phyloP scores from a whole-genome alignment of 1,140 invertebrate species.

The Chrysopa pallens region DNA sequence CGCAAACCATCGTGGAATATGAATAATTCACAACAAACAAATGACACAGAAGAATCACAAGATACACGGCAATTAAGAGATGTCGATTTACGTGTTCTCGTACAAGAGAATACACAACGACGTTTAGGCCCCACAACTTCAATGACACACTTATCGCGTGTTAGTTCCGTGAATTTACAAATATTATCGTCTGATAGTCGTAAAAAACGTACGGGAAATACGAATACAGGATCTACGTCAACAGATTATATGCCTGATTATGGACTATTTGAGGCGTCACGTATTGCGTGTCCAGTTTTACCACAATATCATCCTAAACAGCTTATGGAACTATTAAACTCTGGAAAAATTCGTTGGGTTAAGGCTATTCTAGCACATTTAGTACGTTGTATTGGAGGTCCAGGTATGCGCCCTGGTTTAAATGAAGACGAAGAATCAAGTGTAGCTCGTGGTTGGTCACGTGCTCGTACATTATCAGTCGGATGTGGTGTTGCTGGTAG shows the following conservation, averaged over 20 bases:
- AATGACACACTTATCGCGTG: slow-evolving; percentile 60
- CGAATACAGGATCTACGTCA: slow-evolving; percentile 27
- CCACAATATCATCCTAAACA: slow-evolving; percentile 99
- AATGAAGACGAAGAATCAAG: slow-evolving; percentile 40
- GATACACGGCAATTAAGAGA: slow-evolving; percentile 62
- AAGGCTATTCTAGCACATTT: slow-evolving; percentile 95
- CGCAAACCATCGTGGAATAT: slow-evolving; percentile 25
- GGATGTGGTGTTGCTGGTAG: slow-evolving; percentile 49
- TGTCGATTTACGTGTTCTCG: slow-evolving; percentile 55
- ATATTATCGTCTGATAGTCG: slow-evolving; percentile 50
- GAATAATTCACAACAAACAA: slow-evolving; percentile 11
- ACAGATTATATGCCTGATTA: slow-evolving; percentile 75
- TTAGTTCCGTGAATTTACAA: slow-evolving; percentile 66
- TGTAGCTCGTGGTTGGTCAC: slow-evolving; percentile 50
- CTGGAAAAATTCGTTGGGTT: slow-evolving; percentile 93
- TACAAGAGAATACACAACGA: slow-evolving; percentile 47
- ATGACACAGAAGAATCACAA: slow-evolving; percentile 40
- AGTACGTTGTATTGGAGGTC: slow-evolving; percentile 61
- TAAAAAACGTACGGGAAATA: slow-evolving; percentile 40
- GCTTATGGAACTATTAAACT: slow-evolving; percentile 95
- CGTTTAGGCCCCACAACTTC: slow-evolving; percentile 51
- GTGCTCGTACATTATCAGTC: slow-evolving; percentile 73
- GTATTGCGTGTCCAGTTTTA: slow-evolving; percentile 90
- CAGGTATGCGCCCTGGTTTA: slow-evolving; percentile 8
- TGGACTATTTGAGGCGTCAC: slow-evolving; percentile 90